Evolutionary conservation across 2,797 vertebrate species (phyloP).

Genomic region (Anas acuta): DNA sequence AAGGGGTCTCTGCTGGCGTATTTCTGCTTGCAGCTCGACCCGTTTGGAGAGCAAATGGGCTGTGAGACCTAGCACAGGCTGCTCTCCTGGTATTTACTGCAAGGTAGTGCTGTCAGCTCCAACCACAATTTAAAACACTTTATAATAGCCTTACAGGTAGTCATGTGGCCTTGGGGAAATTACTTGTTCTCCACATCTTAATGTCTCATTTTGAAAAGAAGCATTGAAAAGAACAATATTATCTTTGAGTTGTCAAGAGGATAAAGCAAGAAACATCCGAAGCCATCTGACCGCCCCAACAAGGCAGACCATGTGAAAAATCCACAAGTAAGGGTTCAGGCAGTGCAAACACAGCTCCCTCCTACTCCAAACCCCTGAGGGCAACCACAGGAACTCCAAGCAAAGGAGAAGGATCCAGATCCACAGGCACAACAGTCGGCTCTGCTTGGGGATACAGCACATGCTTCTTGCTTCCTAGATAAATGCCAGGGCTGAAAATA

Average conservation of each 20-base stretch:
- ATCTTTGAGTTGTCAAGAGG: not conserved
- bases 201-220: constrained; percentile 35
- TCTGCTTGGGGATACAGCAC: not conserved
- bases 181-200: not conserved
- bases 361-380: not conserved
- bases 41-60: constrained; percentile 36
- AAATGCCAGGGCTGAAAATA: not conserved
- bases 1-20: not conserved
- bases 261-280: constrained; percentile 29
- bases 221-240: constrained; percentile 27
- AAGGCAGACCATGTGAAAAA: not conserved
- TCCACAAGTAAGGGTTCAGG: not conserved
- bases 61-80: not conserved
- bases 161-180: constrained; percentile 7
- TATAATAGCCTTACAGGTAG: not conserved
- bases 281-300: not conserved
- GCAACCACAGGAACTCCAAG: not conserved
- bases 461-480: not conserved
- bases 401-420: not conserved
- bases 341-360: not conserved
- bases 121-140: constrained; percentile 2
- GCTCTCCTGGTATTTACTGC: constrained; percentile 18
- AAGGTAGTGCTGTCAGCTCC: not conserved
- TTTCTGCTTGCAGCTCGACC: constrained; percentile 28
- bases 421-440: not conserved